Conservation (phyloP, 2,113 vertebrate genomes). For the Oreochromis aureus region DNA sequence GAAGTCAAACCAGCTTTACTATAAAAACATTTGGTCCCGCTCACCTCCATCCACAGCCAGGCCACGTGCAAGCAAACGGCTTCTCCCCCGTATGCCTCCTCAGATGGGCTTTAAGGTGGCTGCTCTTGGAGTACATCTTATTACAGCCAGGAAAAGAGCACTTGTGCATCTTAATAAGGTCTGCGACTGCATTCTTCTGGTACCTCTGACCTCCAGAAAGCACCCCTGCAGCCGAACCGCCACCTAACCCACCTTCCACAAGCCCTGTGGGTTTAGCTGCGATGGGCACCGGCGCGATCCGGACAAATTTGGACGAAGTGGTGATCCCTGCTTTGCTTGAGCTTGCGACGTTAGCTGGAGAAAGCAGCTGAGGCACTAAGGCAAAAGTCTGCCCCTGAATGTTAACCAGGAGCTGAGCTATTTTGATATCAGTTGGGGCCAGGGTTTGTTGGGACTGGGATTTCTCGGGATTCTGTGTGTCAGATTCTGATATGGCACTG, state of each 20-base stretch:
- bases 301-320: conserved; percentile 86
- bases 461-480: conserved; percentile 36
- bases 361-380: conserved; percentile 90
- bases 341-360: conserved; percentile 73
- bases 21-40: conserved; percentile 34
- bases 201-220: conserved; percentile 86
- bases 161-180: conserved; percentile 99
- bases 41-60: conserved; percentile 97
- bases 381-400: conserved; percentile 98
- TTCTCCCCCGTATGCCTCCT: conserved; percentile 97
- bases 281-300: conserved; percentile 94
- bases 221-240: conserved; percentile 71
- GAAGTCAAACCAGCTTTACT: not conserved
- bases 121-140: conserved; percentile 99
- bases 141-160: conserved; percentile 94
- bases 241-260: conserved; percentile 61
- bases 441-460: conserved; percentile 56
- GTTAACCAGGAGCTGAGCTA: conserved; percentile 94
- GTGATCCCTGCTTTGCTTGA: conserved; percentile 35
- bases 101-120: conserved; percentile 96
- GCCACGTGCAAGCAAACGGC: conserved; percentile 97
- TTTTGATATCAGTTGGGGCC: conserved; percentile 83
- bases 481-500: conserved; percentile 18
- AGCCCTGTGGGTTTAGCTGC: conserved; percentile 88
- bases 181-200: conserved; percentile 88